Evolutionary conservation across 2,888 invertebrate genomes (phyloP), one percentile per base, ranked within the genome.

Genomic region (Plusia festucae): DNA sequence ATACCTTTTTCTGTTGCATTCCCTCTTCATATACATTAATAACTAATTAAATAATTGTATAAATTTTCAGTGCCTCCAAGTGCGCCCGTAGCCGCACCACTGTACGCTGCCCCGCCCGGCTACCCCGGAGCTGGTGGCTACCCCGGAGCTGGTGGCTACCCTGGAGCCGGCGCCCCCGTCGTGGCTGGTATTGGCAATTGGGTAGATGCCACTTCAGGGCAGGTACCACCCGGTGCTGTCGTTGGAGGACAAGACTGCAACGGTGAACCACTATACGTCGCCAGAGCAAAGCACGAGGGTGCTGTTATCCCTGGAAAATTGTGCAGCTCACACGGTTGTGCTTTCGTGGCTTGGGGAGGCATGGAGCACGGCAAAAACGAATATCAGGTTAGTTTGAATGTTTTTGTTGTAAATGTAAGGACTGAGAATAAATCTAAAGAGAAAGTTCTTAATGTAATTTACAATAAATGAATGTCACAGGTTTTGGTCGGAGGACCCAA

Each of bases 291-390:
- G 57, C 98, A 98, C 86, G 97, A 97, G 82, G 98, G 98, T 15
- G 97, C 97, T 58, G 88, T 97, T 52, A 95, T 98, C 74, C 98
- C 98, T 55, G 98, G 98, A 61, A 98, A 98, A 91, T 90, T 98
- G 51, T 96, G 97, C 60, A 96, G 97, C 7, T 96, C 97, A 15
- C 98, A 98, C 85, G 97, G 97, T 27, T 96, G 97, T 51, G 96
- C 97, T 16, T 98, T 97, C 85, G 91, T 98, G 3, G 95, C 98
- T 20, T 98, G 97, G 97, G 98, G 98, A 4, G 98, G 98, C 18
- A 94, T 91, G 44, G 98, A 98, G 85, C 97, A 98, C 79, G 96
- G 96, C 65, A 97, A 97, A 85, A 88, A 93, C 16, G 95, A 97
- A 70, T 98, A 98, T 85, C 97, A 98, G 95, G 97, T 97, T 79